Percentiles rank a stretch among this genome's conserved stretches.
These are phyloP conservation scores for Dryomyza anilis DNA, from an alignment of 2,888 invertebrate genomes.

Conservation along the genomic window DNA sequence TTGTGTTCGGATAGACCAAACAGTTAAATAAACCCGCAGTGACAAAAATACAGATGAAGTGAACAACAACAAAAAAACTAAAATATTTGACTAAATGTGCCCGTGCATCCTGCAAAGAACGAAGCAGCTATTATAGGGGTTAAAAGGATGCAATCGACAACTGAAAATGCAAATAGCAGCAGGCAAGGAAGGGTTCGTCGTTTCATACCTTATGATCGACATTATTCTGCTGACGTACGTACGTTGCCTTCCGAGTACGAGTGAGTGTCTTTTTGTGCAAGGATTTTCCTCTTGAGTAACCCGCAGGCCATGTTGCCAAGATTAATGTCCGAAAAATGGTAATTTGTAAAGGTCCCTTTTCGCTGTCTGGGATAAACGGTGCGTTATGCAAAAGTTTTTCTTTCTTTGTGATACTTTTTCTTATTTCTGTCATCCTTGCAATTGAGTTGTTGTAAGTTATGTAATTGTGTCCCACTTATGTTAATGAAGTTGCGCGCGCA, in stretches of 20 bases:
- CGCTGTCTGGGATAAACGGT: too few species aligned
- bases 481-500: constrained; percentile 27
- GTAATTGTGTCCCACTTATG: constrained; percentile 34
- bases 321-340: constrained; percentile 47
- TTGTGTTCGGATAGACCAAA: constrained; percentile 29
- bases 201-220: too few species aligned
- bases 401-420: neutral
- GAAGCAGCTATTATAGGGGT: constrained; percentile 20
- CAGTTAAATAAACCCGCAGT: constrained; percentile 41
- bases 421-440: constrained; percentile 9
- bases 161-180: constrained; percentile 9
- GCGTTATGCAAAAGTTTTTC: neutral
- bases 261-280: constrained; percentile 28
- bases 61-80: too few species aligned
- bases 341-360: constrained; percentile 40
- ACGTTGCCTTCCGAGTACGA: neutral
- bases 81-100: too few species aligned
- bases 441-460: constrained; percentile 25
- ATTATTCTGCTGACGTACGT: too few species aligned
- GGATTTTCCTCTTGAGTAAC: constrained; percentile 31
- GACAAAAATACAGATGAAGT: constrained; percentile 32
- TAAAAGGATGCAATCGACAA: constrained; percentile 16
- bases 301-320: constrained; percentile 31
- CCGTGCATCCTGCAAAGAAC: constrained; percentile 11
- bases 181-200: constrained; percentile 3